phyloP scores from a whole-genome alignment of 2,113 vertebrate genomes.

The Baryphthengus martii region DNA sequence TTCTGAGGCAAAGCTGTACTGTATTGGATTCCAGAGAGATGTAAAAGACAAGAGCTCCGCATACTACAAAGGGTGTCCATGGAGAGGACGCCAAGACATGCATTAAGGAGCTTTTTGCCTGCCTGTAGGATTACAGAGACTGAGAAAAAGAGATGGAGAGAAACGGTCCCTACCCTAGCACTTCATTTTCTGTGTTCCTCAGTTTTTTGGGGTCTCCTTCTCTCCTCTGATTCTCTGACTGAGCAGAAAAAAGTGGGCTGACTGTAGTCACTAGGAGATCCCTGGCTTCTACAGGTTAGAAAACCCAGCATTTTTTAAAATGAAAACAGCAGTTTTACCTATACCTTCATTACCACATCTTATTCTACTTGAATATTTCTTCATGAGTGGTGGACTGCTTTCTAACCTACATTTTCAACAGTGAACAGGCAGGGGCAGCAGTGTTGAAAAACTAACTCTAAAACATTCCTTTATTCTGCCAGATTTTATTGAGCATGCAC shows the following conservation, averaged over 20 bases:
- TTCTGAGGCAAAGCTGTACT: neutral
- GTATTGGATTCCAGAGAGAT: neutral
- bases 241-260: neutral
- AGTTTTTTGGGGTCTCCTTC: neutral
- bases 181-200: neutral
- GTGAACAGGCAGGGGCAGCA: neutral
- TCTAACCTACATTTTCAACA: neutral
- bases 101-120: neutral
- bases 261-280: neutral
- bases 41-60: neutral
- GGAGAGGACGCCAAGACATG: neutral
- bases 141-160: neutral
- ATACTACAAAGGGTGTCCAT: neutral
- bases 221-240: neutral
- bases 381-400: neutral
- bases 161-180: neutral
- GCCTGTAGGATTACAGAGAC: neutral
- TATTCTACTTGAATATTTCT: neutral
- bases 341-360: neutral
- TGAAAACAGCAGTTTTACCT: neutral
- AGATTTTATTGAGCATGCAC: neutral
- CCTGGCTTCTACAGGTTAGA: neutral
- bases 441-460: neutral
- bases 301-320: neutral
- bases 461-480: neutral